Evolutionary conservation across 2,113 vertebrate species (phyloP).

Genomic region (Heteronetta atricapilla): DNA sequence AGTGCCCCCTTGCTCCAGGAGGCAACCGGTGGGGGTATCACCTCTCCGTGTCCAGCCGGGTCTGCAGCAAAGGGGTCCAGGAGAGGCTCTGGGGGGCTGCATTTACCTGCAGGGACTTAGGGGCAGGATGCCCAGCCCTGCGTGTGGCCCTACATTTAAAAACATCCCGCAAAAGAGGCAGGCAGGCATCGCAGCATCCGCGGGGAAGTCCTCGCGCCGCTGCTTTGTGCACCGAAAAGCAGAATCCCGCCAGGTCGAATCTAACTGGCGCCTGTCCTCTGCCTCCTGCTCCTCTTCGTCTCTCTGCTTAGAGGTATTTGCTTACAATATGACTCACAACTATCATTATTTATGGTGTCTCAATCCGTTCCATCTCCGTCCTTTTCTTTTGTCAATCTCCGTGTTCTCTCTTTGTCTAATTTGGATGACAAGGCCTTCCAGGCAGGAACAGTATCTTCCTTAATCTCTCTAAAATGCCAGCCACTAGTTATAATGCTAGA

Average conservation of each 20-base stretch:
- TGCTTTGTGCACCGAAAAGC: not conserved
- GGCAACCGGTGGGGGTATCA: not conserved
- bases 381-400: not conserved
- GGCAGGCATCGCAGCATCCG: rapidly evolving
- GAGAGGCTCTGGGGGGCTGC: not conserved
- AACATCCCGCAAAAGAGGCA: not conserved
- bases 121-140: not conserved
- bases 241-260: not conserved
- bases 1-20: rapidly evolving
- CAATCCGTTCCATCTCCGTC: not conserved
- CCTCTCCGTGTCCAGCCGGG: not conserved
- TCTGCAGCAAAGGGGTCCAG: not conserved
- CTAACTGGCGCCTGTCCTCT: not conserved
- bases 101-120: rapidly evolving
- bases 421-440: slow-evolving; percentile 5
- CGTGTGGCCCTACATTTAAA: rapidly evolving
- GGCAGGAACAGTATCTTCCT: slow-evolving; percentile 26
- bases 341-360: not conserved
- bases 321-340: not conserved
- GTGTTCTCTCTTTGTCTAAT: not conserved
- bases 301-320: not conserved
- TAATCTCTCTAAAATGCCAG: slow-evolving; percentile 20
- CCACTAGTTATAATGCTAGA: not conserved
- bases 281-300: not conserved
- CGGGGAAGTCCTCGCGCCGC: not conserved